Percentiles rank a stretch among this genome's conserved stretches.
Conservation (phyloP, 2,113 vertebrate genomes). For the Thryonomys swinderianus region DNA sequence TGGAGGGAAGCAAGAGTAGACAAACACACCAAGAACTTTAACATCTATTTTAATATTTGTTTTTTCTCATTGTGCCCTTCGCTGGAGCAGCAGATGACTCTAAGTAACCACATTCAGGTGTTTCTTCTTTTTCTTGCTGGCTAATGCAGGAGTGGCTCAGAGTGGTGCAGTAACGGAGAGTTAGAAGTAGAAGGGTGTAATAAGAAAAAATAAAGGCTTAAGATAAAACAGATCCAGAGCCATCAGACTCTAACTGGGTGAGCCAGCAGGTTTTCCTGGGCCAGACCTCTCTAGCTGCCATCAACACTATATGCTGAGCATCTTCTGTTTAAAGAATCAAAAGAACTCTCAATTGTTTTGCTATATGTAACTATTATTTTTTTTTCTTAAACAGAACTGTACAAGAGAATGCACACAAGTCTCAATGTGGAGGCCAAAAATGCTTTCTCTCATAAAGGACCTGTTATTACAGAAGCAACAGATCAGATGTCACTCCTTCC, state of each 20-base stretch:
- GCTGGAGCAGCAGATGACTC: neutral
- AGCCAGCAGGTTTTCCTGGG: neutral
- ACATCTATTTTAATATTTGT: conserved; percentile 43
- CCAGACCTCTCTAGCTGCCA: neutral
- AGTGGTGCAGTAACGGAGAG: neutral
- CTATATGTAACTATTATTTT: neutral
- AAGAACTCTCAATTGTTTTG: conserved; percentile 2
- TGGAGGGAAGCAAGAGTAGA: neutral
- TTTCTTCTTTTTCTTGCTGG: neutral
- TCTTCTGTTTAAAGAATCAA: conserved; percentile 18
- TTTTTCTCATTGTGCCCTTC: neutral
- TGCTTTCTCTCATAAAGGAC: conserved; percentile 62
- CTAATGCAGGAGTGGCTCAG: neutral
- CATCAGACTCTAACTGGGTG: neutral
- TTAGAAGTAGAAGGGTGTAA: neutral
- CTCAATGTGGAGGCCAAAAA: neutral
- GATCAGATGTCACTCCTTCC: conserved; percentile 60
- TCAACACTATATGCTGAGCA: neutral
- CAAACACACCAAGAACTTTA: neutral
- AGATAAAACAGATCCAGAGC: conserved; percentile 12
- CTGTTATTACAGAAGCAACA: conserved; percentile 69
- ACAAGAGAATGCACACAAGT: neutral
- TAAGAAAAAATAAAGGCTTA: conserved; percentile 9
- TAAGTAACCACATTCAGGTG: neutral
- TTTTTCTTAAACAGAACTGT: conserved; percentile 8